phyloP scores from a whole-genome alignment of 2,113 vertebrate genomes.

The Heptranchias perlo region DNA sequence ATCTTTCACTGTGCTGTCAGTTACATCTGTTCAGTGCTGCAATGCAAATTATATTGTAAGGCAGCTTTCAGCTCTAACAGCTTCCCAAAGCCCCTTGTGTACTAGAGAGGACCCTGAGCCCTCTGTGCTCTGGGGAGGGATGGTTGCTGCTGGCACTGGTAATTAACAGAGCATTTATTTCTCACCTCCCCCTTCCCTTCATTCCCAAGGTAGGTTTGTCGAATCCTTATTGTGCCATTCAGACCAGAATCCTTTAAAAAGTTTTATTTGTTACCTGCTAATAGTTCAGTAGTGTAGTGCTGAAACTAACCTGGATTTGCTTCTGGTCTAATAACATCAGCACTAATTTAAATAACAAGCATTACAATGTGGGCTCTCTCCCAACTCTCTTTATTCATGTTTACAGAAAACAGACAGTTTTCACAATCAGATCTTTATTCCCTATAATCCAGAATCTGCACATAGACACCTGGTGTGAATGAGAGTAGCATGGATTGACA shows the following conservation, averaged over 20 bases:
- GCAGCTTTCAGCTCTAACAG: background rate
- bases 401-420: background rate
- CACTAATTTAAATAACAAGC: too few relatives aligned
- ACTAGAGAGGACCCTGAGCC: background rate
- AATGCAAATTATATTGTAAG: background rate
- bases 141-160: too few relatives aligned
- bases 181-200: too few relatives aligned
- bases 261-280: background rate
- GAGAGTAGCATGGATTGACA: too few relatives aligned
- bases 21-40: too few relatives aligned
- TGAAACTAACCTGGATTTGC: background rate
- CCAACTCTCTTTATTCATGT: background rate
- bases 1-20: background rate
- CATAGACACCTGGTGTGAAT: background rate
- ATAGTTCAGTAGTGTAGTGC: background rate
- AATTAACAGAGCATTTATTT: too few relatives aligned
- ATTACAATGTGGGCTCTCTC: too few relatives aligned
- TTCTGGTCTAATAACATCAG: background rate
- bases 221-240: too few relatives aligned
- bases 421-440: background rate
- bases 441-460: background rate
- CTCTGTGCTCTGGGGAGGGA: background rate
- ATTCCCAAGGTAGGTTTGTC: too few relatives aligned
- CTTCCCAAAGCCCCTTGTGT: background rate
- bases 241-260: too few relatives aligned